Percentiles rank a stretch among this genome's conserved stretches.
Evolutionary conservation across 2,888 invertebrate genomes (phyloP).

Genomic region (Ochropleura leucogaster): DNA sequence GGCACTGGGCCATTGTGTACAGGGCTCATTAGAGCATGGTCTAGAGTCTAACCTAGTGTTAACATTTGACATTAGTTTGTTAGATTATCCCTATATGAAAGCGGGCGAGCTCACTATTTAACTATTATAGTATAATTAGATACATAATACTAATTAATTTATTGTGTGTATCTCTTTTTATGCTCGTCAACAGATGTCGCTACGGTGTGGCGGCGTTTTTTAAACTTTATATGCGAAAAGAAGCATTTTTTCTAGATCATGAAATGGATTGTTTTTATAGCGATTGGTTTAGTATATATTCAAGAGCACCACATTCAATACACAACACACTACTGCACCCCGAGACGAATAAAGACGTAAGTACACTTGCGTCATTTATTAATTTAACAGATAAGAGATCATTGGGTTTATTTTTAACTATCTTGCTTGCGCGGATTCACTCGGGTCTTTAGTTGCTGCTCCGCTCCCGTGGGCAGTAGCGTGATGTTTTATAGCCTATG

Average conservation of each 20-base stretch:
- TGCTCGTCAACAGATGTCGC: constrained; percentile 61
- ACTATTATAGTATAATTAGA: constrained; percentile 45
- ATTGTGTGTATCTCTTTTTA: constrained; percentile 47
- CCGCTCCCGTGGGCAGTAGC: no score
- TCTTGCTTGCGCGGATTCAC: no score
- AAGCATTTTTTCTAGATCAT: constrained; percentile 35
- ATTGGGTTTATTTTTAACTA: no score
- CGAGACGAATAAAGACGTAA: constrained; percentile 48
- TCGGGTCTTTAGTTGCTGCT: no score
- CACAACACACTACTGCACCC: constrained; percentile 55
- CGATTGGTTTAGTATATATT: constrained; percentile 12
- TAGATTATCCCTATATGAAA: constrained; percentile 63
- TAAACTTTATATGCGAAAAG: not conserved
- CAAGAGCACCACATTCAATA: constrained; percentile 31
- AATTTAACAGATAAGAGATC: not conserved
- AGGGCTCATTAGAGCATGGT: constrained; percentile 77
- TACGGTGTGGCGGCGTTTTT: constrained; percentile 37
- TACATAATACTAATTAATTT: constrained; percentile 39
- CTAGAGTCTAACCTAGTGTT: constrained; percentile 68
- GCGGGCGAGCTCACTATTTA: constrained; percentile 84
- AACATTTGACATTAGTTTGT: constrained; percentile 62
- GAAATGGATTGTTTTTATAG: constrained; percentile 19
- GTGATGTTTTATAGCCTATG: no score
- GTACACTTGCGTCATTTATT: constrained; percentile 53
- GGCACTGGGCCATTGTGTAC: constrained; percentile 55